Evolutionary conservation across 37 sponge, comb jelly and placozoan species (phyloP), one percentile per base, ranked within the genome.

Genomic region (Haliclona indistincta): DNA sequence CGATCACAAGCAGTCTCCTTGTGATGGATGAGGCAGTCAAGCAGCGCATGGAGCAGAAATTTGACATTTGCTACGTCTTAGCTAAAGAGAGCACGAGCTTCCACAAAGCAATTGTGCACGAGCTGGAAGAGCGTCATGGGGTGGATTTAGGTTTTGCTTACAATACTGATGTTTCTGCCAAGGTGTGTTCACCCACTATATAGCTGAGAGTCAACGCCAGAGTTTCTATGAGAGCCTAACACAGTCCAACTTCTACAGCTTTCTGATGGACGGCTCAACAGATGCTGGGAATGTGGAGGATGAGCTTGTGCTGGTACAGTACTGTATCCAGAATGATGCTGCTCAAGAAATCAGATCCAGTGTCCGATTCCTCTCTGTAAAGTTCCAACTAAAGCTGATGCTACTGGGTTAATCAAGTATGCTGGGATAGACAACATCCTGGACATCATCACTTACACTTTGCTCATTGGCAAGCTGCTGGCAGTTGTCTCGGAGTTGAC

Each of bases 181-280:
- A 38, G 25, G 35, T 15, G n/a, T n/a, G 28, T 81, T 81, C 32
- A 54, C 71, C 1, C 67, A 81, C 68, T 81, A 38, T 45, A 77
- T 84, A 40, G 85, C 71, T 39, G 63, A 77, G 44, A 76, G 72
- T 32, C 85, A 84, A 30, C 68, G 71, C 3, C 1, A 54, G 19
- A 40, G 0, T 3, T 84, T 68, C 44, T 29, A 45, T 26, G 13
- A 64, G 4, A 19, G 13, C 0, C 73, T 88, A 13, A 69, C 88
- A n/a, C 19, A 0, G 0, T 29, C 6, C 0, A 76, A 65, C 2
- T 81, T 88, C 56, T 81, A 56, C 45, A 88, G 88, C 41, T 77
- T 81, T 54, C 53, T 88, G 26, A 81, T 88, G 82, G 88, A 88
- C 68, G 74, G 89, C 10, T 56, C 67, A 13, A 81, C 81, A 29